Conservation (phyloP, 1,140 invertebrate species). For the Scaptomyza hsui region DNA sequence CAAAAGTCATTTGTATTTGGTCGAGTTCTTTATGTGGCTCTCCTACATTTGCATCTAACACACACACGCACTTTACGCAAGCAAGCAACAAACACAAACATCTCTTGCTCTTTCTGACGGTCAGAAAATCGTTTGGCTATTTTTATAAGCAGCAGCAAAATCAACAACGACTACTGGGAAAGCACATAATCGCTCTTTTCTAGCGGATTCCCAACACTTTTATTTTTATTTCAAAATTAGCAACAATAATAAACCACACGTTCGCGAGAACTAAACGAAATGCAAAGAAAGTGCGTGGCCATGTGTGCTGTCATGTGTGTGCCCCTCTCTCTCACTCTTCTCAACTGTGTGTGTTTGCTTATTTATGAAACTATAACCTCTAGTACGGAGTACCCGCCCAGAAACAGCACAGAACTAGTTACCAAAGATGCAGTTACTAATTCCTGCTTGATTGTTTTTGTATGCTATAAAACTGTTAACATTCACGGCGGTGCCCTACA, state of each 20-base stretch:
- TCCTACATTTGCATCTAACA: constrained; percentile 3
- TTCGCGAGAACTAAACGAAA: constrained; percentile 50
- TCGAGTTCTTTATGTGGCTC: constrained; percentile 12
- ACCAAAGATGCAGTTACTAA: too few relatives aligned
- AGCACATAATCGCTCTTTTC: constrained; percentile 24
- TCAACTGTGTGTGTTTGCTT: background rate
- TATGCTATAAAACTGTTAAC: too few relatives aligned
- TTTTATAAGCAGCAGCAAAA: constrained; percentile 57
- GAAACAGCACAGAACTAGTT: too few relatives aligned
- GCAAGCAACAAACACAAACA: constrained; percentile 9
- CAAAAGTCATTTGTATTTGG: constrained; percentile 11
- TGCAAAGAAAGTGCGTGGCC: constrained; percentile 64
- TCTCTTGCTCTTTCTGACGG: constrained; percentile 12
- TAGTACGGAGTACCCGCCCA: too few relatives aligned
- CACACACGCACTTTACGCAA: constrained; percentile 31
- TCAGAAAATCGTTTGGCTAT: constrained; percentile 50
- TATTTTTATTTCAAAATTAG: constrained; percentile 62
- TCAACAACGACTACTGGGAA: constrained; percentile 11
- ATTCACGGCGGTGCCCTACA: too few relatives aligned
- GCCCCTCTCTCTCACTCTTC: background rate
- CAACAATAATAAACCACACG: constrained; percentile 67
- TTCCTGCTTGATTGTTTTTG: constrained; percentile 22
- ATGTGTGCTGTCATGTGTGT: constrained; percentile 15
- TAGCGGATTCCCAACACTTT: constrained; percentile 43
- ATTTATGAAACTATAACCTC: too few relatives aligned